Conservation (phyloP, 1,140 invertebrate species). For the Lethrus apterus region DNA sequence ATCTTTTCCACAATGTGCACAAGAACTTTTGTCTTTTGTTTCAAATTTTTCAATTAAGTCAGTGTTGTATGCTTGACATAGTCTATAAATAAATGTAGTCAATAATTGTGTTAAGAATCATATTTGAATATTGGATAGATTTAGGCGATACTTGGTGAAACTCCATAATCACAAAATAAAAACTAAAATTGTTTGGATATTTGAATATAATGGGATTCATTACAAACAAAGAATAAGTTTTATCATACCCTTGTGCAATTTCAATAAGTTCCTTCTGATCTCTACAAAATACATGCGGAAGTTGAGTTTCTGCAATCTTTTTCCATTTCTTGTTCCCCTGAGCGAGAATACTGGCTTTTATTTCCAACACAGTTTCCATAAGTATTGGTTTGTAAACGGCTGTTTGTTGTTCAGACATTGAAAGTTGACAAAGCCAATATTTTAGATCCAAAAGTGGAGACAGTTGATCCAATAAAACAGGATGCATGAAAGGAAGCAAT, state of each 20-base stretch:
- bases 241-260: slow-evolving; percentile 42
- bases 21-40: slow-evolving; percentile 42
- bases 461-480: slow-evolving; percentile 61
- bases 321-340: slow-evolving; percentile 48
- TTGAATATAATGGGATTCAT: not conserved
- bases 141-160: no score
- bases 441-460: slow-evolving; percentile 66
- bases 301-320: slow-evolving; percentile 50
- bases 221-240: slow-evolving; percentile 6
- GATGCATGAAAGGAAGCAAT: slow-evolving; percentile 40
- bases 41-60: slow-evolving; percentile 48
- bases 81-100: no score
- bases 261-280: slow-evolving; percentile 45
- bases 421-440: slow-evolving; percentile 54
- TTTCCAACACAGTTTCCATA: slow-evolving; percentile 52
- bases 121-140: no score
- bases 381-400: slow-evolving; percentile 40
- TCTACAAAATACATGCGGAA: slow-evolving; percentile 45
- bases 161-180: no score
- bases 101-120: not conserved
- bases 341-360: slow-evolving; percentile 43
- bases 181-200: not conserved
- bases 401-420: slow-evolving; percentile 34
- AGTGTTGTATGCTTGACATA: slow-evolving; percentile 47
- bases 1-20: slow-evolving; percentile 46